Conservation (phyloP, 2,797 vertebrate species). For the Pachyuromys duprasi region DNA sequence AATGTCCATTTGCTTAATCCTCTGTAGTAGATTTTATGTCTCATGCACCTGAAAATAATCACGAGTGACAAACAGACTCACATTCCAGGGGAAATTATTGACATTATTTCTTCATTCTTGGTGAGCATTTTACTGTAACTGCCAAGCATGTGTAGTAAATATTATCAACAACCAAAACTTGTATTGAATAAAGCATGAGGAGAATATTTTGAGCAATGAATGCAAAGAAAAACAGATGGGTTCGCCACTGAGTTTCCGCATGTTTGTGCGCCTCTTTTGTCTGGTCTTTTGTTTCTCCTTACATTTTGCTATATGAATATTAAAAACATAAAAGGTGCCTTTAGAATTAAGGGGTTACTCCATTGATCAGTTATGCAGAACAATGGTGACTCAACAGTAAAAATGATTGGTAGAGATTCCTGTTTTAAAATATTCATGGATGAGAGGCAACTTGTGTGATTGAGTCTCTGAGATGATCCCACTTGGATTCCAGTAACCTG, state of each 20-base stretch:
- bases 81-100: background rate
- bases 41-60: background rate
- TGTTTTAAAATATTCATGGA: background rate
- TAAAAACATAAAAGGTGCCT: background rate
- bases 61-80: background rate
- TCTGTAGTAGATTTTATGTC: background rate
- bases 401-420: background rate
- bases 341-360: background rate
- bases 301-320: background rate
- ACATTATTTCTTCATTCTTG: background rate
- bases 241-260: background rate
- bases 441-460: background rate
- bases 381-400: background rate
- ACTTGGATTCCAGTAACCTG: slow-evolving; percentile 22
- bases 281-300: background rate
- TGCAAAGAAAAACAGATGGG: background rate
- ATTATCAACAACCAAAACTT: slow-evolving; percentile 22
- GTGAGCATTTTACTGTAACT: background rate
- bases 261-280: background rate
- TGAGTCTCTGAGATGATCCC: background rate
- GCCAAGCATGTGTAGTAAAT: slow-evolving; percentile 18
- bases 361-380: background rate
- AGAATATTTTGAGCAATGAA: slow-evolving; percentile 26
- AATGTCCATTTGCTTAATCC: background rate
- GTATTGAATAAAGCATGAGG: slow-evolving; percentile 21